These are phyloP conservation scores for Rotaria magnacalcarata DNA, from an alignment of 2,888 invertebrate species.

Conservation along the genomic window DNA sequence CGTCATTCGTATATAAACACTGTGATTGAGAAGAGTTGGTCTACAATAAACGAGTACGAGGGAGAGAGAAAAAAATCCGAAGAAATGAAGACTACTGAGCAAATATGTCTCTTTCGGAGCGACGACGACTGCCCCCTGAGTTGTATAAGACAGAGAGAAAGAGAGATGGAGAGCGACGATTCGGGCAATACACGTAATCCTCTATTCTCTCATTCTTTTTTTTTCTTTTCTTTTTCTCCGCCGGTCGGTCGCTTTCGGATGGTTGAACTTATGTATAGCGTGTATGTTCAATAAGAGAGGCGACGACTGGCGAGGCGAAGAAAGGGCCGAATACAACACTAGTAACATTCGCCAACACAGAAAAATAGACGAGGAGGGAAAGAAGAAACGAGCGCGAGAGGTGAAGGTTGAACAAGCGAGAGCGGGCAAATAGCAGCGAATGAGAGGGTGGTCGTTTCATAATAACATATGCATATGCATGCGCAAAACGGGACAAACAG, in stretches of 20 bases:
- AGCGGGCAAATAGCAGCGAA: constrained; percentile 22
- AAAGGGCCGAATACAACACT: constrained; percentile 25
- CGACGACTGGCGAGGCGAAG: constrained; percentile 29
- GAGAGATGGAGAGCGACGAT: constrained; percentile 18
- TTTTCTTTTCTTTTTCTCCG: constrained; percentile 12
- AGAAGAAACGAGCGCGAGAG: constrained; percentile 28
- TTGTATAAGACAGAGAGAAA: background rate
- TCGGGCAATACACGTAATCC: constrained; percentile 21
- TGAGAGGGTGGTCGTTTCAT: constrained; percentile 28
- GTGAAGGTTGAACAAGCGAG: constrained; percentile 21
- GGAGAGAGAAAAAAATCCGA: background rate
- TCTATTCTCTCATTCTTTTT: background rate
- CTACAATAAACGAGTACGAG: background rate
- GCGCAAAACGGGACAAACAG: background rate
- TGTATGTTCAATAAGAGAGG: constrained; percentile 18
- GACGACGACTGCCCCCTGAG: constrained; percentile 29
- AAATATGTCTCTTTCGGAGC: constrained; percentile 29
- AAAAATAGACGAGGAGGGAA: constrained; percentile 21
- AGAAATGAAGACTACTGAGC: constrained; percentile 28
- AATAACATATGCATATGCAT: background rate
- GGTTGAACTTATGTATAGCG: constrained; percentile 22
- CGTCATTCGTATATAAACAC: background rate
- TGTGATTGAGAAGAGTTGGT: constrained; percentile 17
- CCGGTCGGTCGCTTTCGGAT: constrained; percentile 29
- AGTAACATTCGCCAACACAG: constrained; percentile 29